These are phyloP conservation scores for Cetoscarus ocellatus DNA, from an alignment of 2,797 vertebrate species.

Conservation along the genomic window DNA sequence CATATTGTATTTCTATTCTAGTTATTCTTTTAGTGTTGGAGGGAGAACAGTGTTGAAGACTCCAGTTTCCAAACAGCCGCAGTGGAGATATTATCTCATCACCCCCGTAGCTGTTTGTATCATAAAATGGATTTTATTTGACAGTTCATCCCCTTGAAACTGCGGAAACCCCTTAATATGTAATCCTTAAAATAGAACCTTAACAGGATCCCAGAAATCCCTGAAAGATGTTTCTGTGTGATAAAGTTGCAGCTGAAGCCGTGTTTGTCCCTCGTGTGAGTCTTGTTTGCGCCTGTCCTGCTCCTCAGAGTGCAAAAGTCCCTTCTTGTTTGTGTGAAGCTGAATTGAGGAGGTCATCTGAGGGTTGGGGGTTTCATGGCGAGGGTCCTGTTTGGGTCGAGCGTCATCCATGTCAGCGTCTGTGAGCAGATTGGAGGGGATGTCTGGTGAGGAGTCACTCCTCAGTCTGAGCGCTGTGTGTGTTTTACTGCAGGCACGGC, in stretches of 20 bases:
- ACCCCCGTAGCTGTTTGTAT: not conserved
- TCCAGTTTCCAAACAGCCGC: not conserved
- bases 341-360: not conserved
- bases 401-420: constrained; percentile 39
- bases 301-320: constrained; percentile 31
- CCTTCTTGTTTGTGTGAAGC: constrained; percentile 37
- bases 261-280: constrained; percentile 1
- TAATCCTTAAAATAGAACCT: constrained; percentile 28
- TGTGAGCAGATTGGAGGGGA: constrained; percentile 56
- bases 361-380: not conserved
- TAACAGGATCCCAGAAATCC: constrained; percentile 20
- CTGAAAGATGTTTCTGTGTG: constrained; percentile 16
- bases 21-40: not conserved
- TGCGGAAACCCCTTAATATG: constrained; percentile 13
- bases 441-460: constrained; percentile 45
- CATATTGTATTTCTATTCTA: not conserved
- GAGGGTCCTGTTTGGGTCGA: constrained; percentile 31
- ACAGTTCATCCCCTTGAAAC: constrained; percentile 14
- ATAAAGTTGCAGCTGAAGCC: not conserved
- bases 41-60: not conserved
- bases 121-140: constrained; percentile 13
- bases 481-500: constrained; percentile 54
- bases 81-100: not conserved
- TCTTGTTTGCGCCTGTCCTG: not conserved
- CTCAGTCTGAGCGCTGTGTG: constrained; percentile 49